phyloP scores from a whole-genome alignment of 2,888 invertebrate species.

The Rhopalosiphum nymphaeae region DNA sequence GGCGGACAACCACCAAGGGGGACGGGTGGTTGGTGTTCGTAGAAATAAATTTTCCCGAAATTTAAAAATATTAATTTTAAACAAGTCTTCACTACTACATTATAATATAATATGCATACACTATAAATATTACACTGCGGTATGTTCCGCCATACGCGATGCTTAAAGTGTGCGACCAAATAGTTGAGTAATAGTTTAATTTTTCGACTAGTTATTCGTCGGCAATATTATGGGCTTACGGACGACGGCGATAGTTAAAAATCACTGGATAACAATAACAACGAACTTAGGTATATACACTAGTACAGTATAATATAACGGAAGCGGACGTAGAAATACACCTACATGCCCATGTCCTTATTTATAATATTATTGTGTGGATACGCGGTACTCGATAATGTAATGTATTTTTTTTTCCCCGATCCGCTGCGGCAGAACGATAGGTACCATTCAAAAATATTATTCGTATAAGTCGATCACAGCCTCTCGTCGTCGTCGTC shows the following conservation, averaged over 20 bases:
- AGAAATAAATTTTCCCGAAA: background rate
- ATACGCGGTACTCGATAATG: background rate
- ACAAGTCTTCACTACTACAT: background rate
- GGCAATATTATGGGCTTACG: too few relatives aligned
- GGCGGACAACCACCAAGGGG: background rate
- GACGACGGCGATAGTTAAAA: too few relatives aligned
- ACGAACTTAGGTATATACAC: too few relatives aligned
- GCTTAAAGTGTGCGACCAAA: background rate
- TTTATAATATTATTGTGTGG: background rate
- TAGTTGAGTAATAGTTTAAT: background rate
- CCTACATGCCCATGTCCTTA: background rate
- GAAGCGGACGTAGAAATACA: background rate
- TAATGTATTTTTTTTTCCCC: background rate
- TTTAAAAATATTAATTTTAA: background rate
- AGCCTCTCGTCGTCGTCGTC: background rate
- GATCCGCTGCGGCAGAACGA: background rate
- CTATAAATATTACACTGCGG: background rate
- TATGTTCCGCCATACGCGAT: background rate
- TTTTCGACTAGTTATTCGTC: background rate
- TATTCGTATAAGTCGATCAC: background rate
- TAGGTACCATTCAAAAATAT: background rate
- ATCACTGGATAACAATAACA: too few relatives aligned
- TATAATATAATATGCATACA: background rate
- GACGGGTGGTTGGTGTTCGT: background rate
- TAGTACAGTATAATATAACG: too few relatives aligned